Conservation (phyloP, 2,113 vertebrate genomes). For the Jaculus jaculus region DNA sequence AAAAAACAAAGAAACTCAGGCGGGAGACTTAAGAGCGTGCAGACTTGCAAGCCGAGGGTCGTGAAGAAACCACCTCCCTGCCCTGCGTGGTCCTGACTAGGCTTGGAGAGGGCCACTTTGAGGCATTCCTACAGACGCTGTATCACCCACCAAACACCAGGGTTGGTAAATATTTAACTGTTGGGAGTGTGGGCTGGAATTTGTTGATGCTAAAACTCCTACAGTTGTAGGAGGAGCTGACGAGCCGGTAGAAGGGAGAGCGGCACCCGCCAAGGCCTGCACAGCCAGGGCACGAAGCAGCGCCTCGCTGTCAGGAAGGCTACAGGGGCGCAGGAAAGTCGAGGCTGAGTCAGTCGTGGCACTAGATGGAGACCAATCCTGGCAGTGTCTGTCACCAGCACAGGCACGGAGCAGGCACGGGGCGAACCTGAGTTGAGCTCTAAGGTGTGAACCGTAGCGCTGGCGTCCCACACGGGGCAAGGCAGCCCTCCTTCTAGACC, state of each 20-base stretch:
- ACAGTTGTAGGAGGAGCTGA: slow-evolving; percentile 56
- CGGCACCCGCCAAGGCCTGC: background rate
- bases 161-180: slow-evolving; percentile 83
- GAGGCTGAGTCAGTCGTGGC: background rate
- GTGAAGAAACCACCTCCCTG: background rate
- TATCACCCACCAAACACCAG: slow-evolving; percentile 50
- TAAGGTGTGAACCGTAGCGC: background rate
- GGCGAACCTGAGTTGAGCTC: background rate
- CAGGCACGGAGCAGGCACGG: background rate
- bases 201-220: slow-evolving; percentile 73
- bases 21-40: background rate
- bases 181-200: slow-evolving; percentile 58
- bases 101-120: slow-evolving; percentile 38
- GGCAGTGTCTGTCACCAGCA: no score
- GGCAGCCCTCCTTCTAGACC: background rate
- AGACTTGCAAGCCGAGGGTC: background rate
- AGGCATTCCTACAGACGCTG: slow-evolving; percentile 68
- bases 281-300: accelerated
- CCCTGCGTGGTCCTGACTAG: background rate
- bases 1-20: accelerated
- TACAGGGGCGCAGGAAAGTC: background rate
- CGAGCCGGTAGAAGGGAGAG: slow-evolving; percentile 58
- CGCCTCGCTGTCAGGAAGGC: background rate
- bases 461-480: background rate
- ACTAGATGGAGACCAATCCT: background rate